These are phyloP conservation scores for Rhinolophus sinicus DNA, from an alignment of 2,113 vertebrate species.

Conservation along the genomic window DNA sequence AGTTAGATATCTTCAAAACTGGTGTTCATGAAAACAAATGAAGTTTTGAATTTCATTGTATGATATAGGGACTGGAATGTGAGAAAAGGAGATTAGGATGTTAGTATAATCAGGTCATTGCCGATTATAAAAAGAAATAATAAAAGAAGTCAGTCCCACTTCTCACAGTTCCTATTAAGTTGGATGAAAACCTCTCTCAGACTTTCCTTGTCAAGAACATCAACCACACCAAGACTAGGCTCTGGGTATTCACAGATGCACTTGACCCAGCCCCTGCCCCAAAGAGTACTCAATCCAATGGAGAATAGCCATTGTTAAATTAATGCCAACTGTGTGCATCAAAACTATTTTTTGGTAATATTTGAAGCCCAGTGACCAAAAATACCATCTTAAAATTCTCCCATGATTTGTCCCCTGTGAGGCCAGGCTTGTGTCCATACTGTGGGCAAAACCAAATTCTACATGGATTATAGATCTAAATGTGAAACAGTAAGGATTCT, in stretches of 20 bases:
- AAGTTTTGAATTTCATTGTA: not conserved
- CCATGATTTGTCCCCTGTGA: not conserved
- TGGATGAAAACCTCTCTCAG: not conserved
- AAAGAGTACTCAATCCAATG: not conserved
- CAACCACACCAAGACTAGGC: not conserved
- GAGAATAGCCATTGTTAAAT: not conserved
- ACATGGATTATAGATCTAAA: not conserved
- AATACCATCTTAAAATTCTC: conserved; percentile 33
- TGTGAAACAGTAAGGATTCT: conserved; percentile 12
- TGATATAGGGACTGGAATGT: not conserved
- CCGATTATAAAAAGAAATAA: conserved; percentile 16
- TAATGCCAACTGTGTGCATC: not conserved
- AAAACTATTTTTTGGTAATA: not conserved
- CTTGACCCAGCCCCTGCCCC: not conserved
- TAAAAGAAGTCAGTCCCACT: not conserved
- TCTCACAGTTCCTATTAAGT: not conserved
- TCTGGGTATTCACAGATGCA: not conserved
- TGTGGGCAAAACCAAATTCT: not conserved
- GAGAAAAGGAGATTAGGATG: conserved; percentile 39
- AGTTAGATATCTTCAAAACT: not conserved
- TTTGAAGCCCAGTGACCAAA: conserved; percentile 26
- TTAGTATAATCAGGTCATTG: not conserved
- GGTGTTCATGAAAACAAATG: not conserved
- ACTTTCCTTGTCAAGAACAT: not conserved
- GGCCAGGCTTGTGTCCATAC: not conserved